A percentile compares a stretch with the other conserved stretches of the same genome.
Evolutionary conservation across 1,140 invertebrate species (phyloP).

Genomic region (Scylla paramamosain): DNA sequence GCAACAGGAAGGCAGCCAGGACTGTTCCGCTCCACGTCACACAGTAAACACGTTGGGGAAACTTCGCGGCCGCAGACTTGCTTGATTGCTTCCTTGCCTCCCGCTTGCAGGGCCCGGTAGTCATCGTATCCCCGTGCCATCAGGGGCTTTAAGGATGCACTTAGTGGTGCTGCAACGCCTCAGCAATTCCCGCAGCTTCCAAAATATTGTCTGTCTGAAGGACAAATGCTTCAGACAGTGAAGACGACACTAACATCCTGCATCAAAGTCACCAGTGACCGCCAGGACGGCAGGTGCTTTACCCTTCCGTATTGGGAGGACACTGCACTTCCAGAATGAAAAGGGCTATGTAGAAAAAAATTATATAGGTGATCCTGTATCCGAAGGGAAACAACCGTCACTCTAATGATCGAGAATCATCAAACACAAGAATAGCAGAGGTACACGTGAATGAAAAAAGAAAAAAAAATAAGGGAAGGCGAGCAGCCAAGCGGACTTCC

Average conservation of each 20-base stretch:
- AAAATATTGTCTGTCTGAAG: background rate
- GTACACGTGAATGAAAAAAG: conserved; percentile 40
- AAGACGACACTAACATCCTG: background rate
- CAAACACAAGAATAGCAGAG: conserved; percentile 31
- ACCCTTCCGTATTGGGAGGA: background rate
- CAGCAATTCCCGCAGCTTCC: too few species aligned
- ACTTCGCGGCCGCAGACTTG: conserved; percentile 61
- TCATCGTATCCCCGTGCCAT: background rate
- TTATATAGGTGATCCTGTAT: background rate
- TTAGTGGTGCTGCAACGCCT: too few species aligned
- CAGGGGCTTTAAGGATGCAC: background rate
- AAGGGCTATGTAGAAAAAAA: conserved; percentile 28
- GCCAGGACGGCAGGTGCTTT: background rate
- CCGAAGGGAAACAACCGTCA: conserved; percentile 27
- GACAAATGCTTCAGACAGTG: too few species aligned
- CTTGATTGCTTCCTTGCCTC: conserved; percentile 64
- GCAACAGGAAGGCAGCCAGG: conserved; percentile 58
- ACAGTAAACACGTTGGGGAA: conserved; percentile 63
- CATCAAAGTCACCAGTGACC: background rate
- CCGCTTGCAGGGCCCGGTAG: background rate
- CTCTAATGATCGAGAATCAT: conserved; percentile 35
- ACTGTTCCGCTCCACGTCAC: conserved; percentile 64
- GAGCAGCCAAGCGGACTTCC: conserved; percentile 68
- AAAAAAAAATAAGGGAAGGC: conserved; percentile 35
- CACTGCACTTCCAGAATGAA: background rate